Conservation (phyloP, 2,888 invertebrate species). For the Himalopsyche anomala region DNA sequence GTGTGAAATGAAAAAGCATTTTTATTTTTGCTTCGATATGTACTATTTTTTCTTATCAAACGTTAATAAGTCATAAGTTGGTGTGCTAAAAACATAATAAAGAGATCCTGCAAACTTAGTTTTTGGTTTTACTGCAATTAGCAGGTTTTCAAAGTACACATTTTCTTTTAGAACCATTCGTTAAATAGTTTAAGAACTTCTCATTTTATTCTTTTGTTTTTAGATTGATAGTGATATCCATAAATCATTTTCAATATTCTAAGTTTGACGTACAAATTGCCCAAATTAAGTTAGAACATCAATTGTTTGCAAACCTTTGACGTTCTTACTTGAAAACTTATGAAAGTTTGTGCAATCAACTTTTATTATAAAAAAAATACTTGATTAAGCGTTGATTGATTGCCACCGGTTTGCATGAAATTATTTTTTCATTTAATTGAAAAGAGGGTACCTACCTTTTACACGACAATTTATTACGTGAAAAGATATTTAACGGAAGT, state of each 20-base stretch:
- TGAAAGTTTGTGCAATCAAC: constrained; percentile 9
- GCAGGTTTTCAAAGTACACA: too few relatives aligned
- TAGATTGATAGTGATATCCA: not conserved
- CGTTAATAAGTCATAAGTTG: too few relatives aligned
- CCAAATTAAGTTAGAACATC: not conserved
- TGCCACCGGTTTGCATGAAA: constrained; percentile 28
- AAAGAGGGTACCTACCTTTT: too few relatives aligned
- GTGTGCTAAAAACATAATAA: too few relatives aligned
- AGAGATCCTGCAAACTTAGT: too few relatives aligned
- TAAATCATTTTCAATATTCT: constrained; percentile 39
- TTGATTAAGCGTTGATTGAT: constrained; percentile 27
- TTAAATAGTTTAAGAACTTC: not conserved
- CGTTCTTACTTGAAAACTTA: constrained; percentile 11
- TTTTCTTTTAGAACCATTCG: too few relatives aligned
- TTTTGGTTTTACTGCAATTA: too few relatives aligned
- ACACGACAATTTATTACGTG: too few relatives aligned
- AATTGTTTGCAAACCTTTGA: not conserved
- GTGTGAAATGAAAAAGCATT: too few relatives aligned
- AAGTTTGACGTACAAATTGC: constrained; percentile 8
- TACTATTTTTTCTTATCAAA: too few relatives aligned
- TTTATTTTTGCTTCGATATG: too few relatives aligned
- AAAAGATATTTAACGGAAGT: too few relatives aligned
- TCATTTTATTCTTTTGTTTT: constrained; percentile 7
- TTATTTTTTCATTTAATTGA: not conserved
- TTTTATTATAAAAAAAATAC: constrained; percentile 35